These are phyloP conservation scores for Parnassius smintheus DNA, from an alignment of 2,888 invertebrate genomes.

Conservation along the genomic window DNA sequence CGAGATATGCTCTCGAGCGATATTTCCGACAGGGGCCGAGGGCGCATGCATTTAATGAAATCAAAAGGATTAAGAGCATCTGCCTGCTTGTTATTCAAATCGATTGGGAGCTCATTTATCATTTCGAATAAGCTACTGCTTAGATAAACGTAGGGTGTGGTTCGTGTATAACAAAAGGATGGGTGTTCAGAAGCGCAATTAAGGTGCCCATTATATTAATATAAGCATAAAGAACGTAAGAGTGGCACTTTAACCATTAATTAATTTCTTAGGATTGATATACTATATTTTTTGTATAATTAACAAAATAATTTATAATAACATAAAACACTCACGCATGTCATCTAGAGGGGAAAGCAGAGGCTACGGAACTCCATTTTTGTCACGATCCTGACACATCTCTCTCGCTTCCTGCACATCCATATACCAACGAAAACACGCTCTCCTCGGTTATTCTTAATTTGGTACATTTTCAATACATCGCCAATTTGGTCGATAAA, in stretches of 20 bases:
- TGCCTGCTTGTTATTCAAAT: constrained; percentile 81
- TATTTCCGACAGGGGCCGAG: constrained; percentile 78
- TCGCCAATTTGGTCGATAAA: too few relatives aligned
- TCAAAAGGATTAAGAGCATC: constrained; percentile 81
- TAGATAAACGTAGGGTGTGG: constrained; percentile 75
- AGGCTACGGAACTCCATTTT: too few relatives aligned
- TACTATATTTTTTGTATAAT: too few relatives aligned
- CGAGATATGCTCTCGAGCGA: constrained; percentile 70
- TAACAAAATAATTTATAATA: too few relatives aligned
- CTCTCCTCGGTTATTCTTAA: too few relatives aligned
- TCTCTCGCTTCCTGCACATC: too few relatives aligned
- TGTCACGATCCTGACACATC: too few relatives aligned
- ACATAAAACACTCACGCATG: too few relatives aligned
- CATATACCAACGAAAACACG: too few relatives aligned
- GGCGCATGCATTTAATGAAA: constrained; percentile 81
- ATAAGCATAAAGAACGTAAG: neutral
- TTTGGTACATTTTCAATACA: too few relatives aligned
- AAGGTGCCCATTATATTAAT: constrained; percentile 42
- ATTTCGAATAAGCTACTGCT: constrained; percentile 80
- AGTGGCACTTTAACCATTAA: neutral
- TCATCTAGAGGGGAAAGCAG: too few relatives aligned
- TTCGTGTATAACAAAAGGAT: constrained; percentile 71
- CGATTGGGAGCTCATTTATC: constrained; percentile 80
- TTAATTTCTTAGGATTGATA: too few relatives aligned
- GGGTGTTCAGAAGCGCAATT: constrained; percentile 62